phyloP scores from a whole-genome alignment of 1,140 invertebrate species.

The Triops longicaudatus region DNA sequence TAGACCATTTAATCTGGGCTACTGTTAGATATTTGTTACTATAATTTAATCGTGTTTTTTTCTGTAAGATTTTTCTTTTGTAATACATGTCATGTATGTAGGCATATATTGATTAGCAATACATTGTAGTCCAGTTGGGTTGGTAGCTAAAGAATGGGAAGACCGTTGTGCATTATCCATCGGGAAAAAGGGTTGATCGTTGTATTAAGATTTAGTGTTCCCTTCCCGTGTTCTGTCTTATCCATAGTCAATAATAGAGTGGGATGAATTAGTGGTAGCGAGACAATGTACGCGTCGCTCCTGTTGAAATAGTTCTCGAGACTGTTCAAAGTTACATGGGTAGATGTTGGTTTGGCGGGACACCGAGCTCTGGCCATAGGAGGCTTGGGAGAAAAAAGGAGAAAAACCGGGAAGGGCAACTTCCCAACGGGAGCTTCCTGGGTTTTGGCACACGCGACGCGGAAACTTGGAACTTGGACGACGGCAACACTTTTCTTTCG shows the following conservation, averaged over 20 bases:
- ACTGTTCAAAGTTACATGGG: conserved; percentile 13
- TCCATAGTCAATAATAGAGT: background rate
- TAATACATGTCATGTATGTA: too few relatives aligned
- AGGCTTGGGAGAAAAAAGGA: background rate
- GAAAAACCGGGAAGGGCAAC: background rate
- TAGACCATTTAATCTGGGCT: too few relatives aligned
- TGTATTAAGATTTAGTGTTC: background rate
- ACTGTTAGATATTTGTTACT: too few relatives aligned
- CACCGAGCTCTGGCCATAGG: background rate
- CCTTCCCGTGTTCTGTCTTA: background rate
- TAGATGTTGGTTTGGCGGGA: background rate
- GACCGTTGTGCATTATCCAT: too few relatives aligned
- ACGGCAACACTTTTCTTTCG: background rate
- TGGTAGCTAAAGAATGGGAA: too few relatives aligned
- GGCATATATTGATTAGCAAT: too few relatives aligned
- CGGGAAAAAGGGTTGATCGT: too few relatives aligned
- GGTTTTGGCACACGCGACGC: background rate
- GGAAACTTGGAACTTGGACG: background rate
- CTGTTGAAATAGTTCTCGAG: background rate
- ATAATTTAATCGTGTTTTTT: too few relatives aligned
- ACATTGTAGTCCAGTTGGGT: too few relatives aligned
- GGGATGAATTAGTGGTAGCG: background rate
- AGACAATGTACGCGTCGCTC: background rate
- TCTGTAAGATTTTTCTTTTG: too few relatives aligned
- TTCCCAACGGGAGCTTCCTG: background rate